These are phyloP conservation scores for Aphrocallistes beatrix DNA, from an alignment of 37 sponge, comb jelly and placozoan species.

Conservation along the genomic window DNA sequence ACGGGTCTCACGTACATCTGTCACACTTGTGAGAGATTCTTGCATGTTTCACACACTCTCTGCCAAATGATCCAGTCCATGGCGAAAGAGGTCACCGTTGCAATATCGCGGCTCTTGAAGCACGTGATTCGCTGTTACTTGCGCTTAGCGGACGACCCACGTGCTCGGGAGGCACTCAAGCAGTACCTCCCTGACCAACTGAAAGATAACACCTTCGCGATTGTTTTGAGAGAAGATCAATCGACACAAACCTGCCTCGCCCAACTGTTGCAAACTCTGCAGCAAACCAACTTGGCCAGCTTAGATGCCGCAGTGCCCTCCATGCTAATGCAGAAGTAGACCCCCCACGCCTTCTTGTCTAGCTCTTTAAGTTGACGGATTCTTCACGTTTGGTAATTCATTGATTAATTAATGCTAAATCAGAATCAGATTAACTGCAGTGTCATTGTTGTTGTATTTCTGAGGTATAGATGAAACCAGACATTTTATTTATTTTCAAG, in stretches of 20 bases:
- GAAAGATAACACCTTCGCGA: slow-evolving; percentile 69
- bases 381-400: no score
- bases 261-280: slow-evolving; percentile 63
- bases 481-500: no score
- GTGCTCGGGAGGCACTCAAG: slow-evolving; percentile 81
- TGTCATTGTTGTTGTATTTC: no score
- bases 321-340: not conserved
- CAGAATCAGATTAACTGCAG: no score
- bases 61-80: slow-evolving; percentile 77
- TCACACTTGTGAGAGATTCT: slow-evolving; percentile 91
- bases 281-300: not conserved
- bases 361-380: no score
- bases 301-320: not conserved
- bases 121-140: slow-evolving; percentile 94
- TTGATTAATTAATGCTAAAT: no score
- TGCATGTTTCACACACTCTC: slow-evolving; percentile 56
- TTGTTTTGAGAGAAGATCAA: slow-evolving; percentile 74
- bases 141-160: slow-evolving; percentile 76
- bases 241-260: slow-evolving; percentile 83
- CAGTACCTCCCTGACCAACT: slow-evolving; percentile 81
- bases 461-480: no score
- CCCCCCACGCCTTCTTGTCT: no score
- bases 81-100: slow-evolving; percentile 68
- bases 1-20: slow-evolving; percentile 94
- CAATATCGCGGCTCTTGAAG: slow-evolving; percentile 64